Conservation (phyloP, 2,888 invertebrate genomes). For the Scaptomyza flava region DNA sequence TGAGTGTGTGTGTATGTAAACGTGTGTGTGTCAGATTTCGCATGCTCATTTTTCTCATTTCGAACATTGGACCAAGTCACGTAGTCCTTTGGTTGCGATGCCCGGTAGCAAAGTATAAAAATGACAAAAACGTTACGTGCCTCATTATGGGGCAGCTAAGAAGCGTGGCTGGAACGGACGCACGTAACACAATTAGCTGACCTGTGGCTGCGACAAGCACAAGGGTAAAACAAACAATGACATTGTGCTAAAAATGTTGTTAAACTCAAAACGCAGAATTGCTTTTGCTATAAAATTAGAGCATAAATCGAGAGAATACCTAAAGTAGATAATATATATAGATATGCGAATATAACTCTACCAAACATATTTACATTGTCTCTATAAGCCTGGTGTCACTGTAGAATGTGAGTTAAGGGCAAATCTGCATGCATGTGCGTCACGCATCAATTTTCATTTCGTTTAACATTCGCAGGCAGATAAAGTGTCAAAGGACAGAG, state of each 20-base stretch:
- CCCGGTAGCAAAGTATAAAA: constrained; percentile 51
- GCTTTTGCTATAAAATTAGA: neutral
- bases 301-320: no score
- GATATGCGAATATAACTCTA: no score
- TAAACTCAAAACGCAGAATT: neutral
- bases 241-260: constrained; percentile 1
- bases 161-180: constrained; percentile 26
- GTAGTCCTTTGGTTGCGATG: constrained; percentile 49
- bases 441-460: constrained; percentile 32
- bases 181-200: constrained; percentile 59
- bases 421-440: constrained; percentile 29
- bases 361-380: no score
- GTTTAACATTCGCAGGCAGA: constrained; percentile 20
- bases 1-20: neutral
- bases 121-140: constrained; percentile 69
- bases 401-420: neutral
- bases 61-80: constrained; percentile 55
- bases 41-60: constrained; percentile 63
- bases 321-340: no score
- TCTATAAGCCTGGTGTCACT: constrained; percentile 28
- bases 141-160: constrained; percentile 58
- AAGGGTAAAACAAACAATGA: constrained; percentile 10
- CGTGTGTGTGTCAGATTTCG: constrained; percentile 39
- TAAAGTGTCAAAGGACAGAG: constrained; percentile 24
- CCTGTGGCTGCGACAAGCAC: constrained; percentile 8